phyloP scores from a whole-genome alignment of 2,113 vertebrate genomes.

The Emydura subglobosa region DNA sequence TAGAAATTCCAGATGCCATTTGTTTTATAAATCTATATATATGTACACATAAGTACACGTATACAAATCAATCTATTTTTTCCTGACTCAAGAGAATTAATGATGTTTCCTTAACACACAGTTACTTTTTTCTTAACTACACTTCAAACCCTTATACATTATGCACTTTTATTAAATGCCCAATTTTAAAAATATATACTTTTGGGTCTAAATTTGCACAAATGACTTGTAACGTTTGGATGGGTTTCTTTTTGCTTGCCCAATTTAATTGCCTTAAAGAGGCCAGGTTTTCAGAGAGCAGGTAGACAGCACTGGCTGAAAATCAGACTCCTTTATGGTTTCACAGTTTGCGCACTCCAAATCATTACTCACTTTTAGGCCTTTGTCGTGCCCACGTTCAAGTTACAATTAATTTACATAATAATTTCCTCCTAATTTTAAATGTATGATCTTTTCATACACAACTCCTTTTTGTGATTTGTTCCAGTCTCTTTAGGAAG shows the following conservation, averaged over 20 bases:
- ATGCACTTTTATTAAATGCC: not conserved
- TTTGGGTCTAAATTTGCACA: not conserved
- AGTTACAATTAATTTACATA: fast-evolving
- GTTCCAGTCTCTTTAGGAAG: not conserved
- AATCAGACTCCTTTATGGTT: not conserved
- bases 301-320: not conserved
- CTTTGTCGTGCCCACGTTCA: not conserved
- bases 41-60: not conserved
- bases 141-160: not conserved
- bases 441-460: fast-evolving
- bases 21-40: not conserved
- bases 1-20: not conserved
- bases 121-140: not conserved
- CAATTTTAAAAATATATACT: not conserved
- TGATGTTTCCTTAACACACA: not conserved
- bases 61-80: not conserved
- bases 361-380: not conserved
- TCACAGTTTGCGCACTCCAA: not conserved
- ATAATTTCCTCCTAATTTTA: not conserved
- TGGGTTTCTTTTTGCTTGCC: not conserved
- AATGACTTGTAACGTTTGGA: not conserved
- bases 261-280: not conserved
- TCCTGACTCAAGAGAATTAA: not conserved
- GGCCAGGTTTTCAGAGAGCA: not conserved
- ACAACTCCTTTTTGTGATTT: not conserved